Base-by-base conservation (phyloP, 2,113 vertebrate species). In the Balaeniceps rex region DNA sequence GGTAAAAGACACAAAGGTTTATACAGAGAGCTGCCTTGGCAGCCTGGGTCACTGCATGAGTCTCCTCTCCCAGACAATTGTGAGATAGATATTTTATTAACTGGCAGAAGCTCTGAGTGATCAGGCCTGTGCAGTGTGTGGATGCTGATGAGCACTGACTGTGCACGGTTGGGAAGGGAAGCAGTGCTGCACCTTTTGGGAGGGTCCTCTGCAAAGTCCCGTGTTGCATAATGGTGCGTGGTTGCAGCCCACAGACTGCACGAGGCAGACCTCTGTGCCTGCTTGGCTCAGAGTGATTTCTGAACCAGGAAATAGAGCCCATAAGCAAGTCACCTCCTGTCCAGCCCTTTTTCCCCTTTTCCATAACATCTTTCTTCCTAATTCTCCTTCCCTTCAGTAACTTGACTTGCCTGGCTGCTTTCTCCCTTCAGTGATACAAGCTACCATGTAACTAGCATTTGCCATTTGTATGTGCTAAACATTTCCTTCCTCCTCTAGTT, bases 191-290 rank as follows among this genome's bases (percentile, higher is more conserved):
- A 33, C 12, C 29, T 83, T 38, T 68, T 24, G 33, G n/a, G 72
- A 81, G 21, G 9, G 22, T 65, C 28, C 33, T 70, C 38, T 74
- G 54, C 60, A 24, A 47, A 26, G 65, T 54, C 36, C 29, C 19
- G 10, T 0, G 0, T 24, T 38, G 11, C 33, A 31, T 51, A 70
- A 36, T 25, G 13, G 4, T 14, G 40, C 0, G 0, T 17, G 36
- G 10, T 12, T 60, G 79, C 34, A 38, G 52, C 36, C 3, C 2
- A 2, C 24, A 54, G 44, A 34, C 40, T 52, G 63, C 31, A 29
- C 3, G 1, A 24, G 38, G n/a, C 55, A 81, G 31, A 83, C 12
- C 29, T 79, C 40, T 72, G 19, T 10, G 9, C 46, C 52, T 83
- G 14, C 77, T 68, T 54, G 52, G 63, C 71, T 87, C 31, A 29